Evolutionary conservation across 30 jellyfish, hydroid and myxozoan species (phyloP), one percentile per base, ranked within the genome.

Genomic region (Aurelia sp.): DNA sequence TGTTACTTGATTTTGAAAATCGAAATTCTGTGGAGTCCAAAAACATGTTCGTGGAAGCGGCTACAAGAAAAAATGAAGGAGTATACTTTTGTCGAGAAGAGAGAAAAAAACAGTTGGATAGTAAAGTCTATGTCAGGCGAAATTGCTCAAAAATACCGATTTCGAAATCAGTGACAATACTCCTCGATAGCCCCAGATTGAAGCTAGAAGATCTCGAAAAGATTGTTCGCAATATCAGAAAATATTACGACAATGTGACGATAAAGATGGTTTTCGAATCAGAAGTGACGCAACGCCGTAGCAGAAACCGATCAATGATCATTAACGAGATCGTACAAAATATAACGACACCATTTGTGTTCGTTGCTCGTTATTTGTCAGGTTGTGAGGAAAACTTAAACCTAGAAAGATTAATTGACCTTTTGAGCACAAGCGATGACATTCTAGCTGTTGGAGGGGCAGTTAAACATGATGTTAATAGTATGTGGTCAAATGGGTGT

Each of bases 401-500:
- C 55, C 35, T 95, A 8, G 96, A 90, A 47, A 82, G 99, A 21
- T 67, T 90, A 61, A 15, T 95, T 3, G 93, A 90, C 47, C 91
- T 90, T 2, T 17, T 74, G 48, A 10, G 86, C 13, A 8, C 71
- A 21, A 52, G 15, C n/a, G 61, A 44, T 3, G 73, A 87, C 18
- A 90, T 77, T 12, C 87, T 63, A 35, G 92, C 96, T 21, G 96
- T 86, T 63, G 97, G 98, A 51, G 92, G 93, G 35, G 86, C 99
- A 0, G 63, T 82, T 1, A 76, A 59, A 57, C 78, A 85, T 24
- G 18, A 9, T 15, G 58, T 63, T 13, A 81, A 89, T 4, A 97
- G 98, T 7, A 71, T 48, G 67, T 95, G 99, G 99, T 63, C 91
- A 30, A 53, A 93, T 76, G 97, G 97, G 18, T 90, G 99, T 71